Base-by-base conservation (phyloP, 2,888 invertebrate genomes). In the Pantelozetes paolii region DNA sequence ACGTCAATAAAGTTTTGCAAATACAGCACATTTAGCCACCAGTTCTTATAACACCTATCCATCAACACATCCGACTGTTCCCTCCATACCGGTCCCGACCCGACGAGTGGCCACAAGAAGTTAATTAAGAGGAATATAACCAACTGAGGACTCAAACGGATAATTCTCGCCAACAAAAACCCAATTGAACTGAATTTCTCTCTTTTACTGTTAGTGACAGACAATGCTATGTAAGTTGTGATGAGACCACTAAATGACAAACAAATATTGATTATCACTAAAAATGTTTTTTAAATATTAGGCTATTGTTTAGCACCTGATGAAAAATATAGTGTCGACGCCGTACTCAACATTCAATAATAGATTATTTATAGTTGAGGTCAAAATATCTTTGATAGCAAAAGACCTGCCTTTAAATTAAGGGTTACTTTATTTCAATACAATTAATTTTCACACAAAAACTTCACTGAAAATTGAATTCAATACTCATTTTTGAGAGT, bases 311-410 rank as follows among this genome's bases (percentile, higher is more conserved):
- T 36, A 36, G 11, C 5, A 81, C 81, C 81, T 81, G n/a, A 82
- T 75, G 9, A 80, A 67, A 73, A 82, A 82, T 75, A 82, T 81
- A 0, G 81, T 78, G 71, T 82, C 81, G 0, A 82, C 81, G 45
- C 81, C 80, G 1, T 81, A 78, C 5, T 79, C 78, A 2, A 79
- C 81, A 76, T 81, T 81, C 8, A 75, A 57, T 32, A 82, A 78
- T 13, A 79, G 78, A 76, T 82, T 81, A 77, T 81, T 80, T 2
- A 79, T 20, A 28, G 75, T 48, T 23, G 59, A 30, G 11, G 57
- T 50, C n/a, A 76, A 48, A 0, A 54, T 30, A 20, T 76, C 36
- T 18, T 45, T 36, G 13, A 72, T 20, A 11, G 9, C 69, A 62
- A 73, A 75, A 15, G 70, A 36, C 9, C 73, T 20, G 1, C 74